Percentiles rank a stretch among this genome's conserved stretches.
Evolutionary conservation across 2,797 vertebrate species (phyloP).

Genomic region (Cyclura pinguis): DNA sequence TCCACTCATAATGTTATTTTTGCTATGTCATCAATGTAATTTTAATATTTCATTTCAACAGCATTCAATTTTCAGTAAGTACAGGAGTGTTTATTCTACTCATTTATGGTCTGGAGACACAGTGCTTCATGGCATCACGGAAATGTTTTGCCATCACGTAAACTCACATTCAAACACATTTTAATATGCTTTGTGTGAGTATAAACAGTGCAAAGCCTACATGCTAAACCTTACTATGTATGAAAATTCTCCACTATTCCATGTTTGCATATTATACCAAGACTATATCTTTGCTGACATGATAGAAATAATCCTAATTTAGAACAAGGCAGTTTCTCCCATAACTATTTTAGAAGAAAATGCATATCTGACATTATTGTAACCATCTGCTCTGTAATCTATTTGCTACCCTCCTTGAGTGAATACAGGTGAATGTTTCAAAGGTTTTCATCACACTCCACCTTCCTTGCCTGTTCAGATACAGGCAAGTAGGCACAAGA

Average conservation of each 20-base stretch:
- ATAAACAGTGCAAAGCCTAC: conserved; percentile 8
- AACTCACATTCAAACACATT: conserved; percentile 12
- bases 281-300: background rate
- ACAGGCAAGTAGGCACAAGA: background rate
- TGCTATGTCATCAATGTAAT: conserved; percentile 30
- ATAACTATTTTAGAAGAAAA: background rate
- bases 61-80: conserved; percentile 21
- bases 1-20: conserved; percentile 27
- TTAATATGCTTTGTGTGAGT: conserved; percentile 14
- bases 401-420: background rate
- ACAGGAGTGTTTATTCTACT: background rate
- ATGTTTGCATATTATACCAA: background rate
- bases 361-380: background rate
- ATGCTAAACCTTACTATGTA: accelerated
- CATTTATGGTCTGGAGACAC: background rate
- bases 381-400: background rate
- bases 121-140: background rate
- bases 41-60: conserved; percentile 35
- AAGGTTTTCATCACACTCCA: background rate
- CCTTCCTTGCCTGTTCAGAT: background rate
- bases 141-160: conserved; percentile 19
- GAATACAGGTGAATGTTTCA: background rate
- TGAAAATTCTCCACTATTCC: conserved; percentile 4
- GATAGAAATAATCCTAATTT: background rate
- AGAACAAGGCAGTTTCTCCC: background rate